Conservation (phyloP, 2,888 invertebrate species). For the Deroplatys truncata region DNA sequence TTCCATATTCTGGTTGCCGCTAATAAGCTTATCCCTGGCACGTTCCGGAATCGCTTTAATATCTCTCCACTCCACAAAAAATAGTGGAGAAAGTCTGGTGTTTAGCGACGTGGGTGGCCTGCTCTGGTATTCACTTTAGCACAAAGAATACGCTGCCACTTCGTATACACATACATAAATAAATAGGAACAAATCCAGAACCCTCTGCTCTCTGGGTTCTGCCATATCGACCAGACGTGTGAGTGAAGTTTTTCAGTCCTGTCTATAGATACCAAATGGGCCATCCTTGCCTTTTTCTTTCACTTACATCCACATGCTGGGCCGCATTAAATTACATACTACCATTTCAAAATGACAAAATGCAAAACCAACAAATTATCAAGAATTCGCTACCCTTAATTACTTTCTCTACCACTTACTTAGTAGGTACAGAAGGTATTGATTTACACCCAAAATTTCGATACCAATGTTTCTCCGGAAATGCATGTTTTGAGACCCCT, state of each 20-base stretch:
- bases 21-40: background rate
- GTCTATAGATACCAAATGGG: background rate
- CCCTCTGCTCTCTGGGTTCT: too few species aligned
- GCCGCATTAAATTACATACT: too few species aligned
- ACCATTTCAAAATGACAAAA: too few species aligned
- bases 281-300: background rate
- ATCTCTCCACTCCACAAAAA: background rate
- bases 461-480: too few species aligned
- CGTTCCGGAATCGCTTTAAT: background rate
- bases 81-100: background rate
- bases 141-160: background rate
- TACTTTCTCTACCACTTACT: too few species aligned
- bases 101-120: background rate
- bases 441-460: too few species aligned
- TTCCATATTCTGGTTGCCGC: background rate
- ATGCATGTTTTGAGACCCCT: too few species aligned
- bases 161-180: background rate
- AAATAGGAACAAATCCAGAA: background rate
- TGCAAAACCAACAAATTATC: too few species aligned
- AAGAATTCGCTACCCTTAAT: too few species aligned
- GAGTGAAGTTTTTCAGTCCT: background rate
- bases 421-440: too few species aligned
- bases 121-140: background rate
- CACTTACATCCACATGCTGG: background rate
- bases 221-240: background rate